These are phyloP conservation scores for Echeneis naucrates DNA, from an alignment of 2,797 vertebrate genomes.

Conservation along the genomic window DNA sequence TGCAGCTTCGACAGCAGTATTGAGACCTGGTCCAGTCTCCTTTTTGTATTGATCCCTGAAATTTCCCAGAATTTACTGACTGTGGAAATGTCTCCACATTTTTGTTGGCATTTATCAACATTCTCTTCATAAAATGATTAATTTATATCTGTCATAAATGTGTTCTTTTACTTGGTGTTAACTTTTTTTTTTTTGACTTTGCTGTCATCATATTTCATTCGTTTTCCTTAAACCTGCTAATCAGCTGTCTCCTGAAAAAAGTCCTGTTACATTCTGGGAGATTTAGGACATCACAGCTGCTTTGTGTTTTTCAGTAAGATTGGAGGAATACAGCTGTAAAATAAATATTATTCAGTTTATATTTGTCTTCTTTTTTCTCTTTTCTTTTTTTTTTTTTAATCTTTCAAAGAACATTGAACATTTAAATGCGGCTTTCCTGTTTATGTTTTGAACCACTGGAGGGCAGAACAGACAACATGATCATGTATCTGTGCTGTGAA, in stretches of 20 bases:
- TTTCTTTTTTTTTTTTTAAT: too few relatives aligned
- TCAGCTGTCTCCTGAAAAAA: slow-evolving; percentile 27
- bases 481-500: not conserved
- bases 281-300: slow-evolving; percentile 55
- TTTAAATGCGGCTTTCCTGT: not conserved
- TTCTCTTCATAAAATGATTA: slow-evolving; percentile 30
- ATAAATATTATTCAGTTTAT: too few relatives aligned
- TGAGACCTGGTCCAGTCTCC: slow-evolving; percentile 31
- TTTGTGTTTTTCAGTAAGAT: slow-evolving; percentile 63
- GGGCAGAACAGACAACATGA: slow-evolving; percentile 59
- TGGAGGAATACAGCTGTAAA: slow-evolving; percentile 62
- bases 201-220: not conserved
- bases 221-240: slow-evolving; percentile 21
- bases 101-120: slow-evolving; percentile 4
- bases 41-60: slow-evolving; percentile 10
- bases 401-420: too few relatives aligned
- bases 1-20: slow-evolving; percentile 47
- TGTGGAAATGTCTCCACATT: slow-evolving; percentile 12
- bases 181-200: slow-evolving; percentile 24
- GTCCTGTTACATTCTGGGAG: slow-evolving; percentile 56
- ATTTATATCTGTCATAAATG: slow-evolving; percentile 23
- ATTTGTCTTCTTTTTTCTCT: too few relatives aligned
- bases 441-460: slow-evolving; percentile 57
- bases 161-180: slow-evolving; percentile 28
- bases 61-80: slow-evolving; percentile 36